Evolutionary conservation across 2,888 invertebrate genomes (phyloP).

Genomic region (Aricia artaxerxes): DNA sequence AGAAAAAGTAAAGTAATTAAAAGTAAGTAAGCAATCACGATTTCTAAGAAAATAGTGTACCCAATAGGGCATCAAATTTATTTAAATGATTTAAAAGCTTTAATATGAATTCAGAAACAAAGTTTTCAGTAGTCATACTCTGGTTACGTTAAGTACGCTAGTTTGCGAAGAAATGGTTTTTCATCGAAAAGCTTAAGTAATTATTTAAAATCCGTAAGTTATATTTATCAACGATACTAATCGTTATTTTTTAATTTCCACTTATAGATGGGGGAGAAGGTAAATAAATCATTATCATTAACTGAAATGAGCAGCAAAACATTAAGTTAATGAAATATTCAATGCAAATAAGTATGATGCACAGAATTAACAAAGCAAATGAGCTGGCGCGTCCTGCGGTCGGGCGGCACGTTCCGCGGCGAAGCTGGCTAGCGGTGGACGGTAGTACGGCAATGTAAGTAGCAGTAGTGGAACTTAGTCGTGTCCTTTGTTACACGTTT

Average conservation of each 20-base stretch:
- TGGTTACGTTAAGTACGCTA: too few relatives aligned
- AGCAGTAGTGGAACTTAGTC: not conserved
- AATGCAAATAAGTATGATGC: conserved; percentile 22
- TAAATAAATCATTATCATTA: not conserved
- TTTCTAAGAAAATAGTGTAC: too few relatives aligned
- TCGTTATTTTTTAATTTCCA: not conserved
- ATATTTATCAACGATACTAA: not conserved
- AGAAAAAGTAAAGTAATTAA: too few relatives aligned
- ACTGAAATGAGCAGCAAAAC: not conserved
- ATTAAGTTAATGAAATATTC: conserved; percentile 19
- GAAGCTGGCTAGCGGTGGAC: not conserved
- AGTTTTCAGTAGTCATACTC: too few relatives aligned
- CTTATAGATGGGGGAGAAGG: not conserved
- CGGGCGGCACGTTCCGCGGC: conserved; percentile 29
- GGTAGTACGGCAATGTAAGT: not conserved
- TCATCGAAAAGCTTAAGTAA: too few relatives aligned
- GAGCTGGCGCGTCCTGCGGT: conserved; percentile 25
- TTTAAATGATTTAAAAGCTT: too few relatives aligned
- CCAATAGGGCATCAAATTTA: too few relatives aligned
- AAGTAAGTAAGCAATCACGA: too few relatives aligned
- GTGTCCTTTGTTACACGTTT: too few relatives aligned
- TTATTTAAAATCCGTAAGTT: too few relatives aligned
- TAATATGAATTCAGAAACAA: too few relatives aligned
- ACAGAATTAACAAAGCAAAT: conserved; percentile 26
- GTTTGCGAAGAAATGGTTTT: too few relatives aligned